Base-by-base conservation (phyloP, 1,140 invertebrate genomes). In the Drosophila lacteicornis region DNA sequence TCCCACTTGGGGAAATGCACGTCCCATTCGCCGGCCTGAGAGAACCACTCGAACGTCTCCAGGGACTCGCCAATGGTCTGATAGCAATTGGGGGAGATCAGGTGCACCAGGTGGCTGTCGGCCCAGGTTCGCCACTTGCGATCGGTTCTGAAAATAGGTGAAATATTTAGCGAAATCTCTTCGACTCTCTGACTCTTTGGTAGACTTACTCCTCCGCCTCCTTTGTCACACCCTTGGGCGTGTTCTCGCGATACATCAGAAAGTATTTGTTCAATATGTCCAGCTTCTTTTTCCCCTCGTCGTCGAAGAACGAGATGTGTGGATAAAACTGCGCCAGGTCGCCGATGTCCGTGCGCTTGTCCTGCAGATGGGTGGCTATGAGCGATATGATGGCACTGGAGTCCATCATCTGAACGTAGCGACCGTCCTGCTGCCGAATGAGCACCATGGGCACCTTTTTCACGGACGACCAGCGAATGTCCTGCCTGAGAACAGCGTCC, bases 401-500 rank as follows among this genome's bases (percentile, higher is more conserved):
- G 84, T 99, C 99, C 84, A 97, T 96, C 63, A 99, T 93, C 94
- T 98, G 97, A 94, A 96, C 95, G 90, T 96, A 95, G 92, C 95
- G 96, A 30, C 96, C 96, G 74, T 95, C 94, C 61, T 95, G 93
- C 25, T 96, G 95, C 93, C 98, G 95, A 8, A 96, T 95, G 40
- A 99, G 92, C n/a, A 99, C 91, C 90, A 99, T 98, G 1, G 99
- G 99, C 40, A 99, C 98, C 95, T 99, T 99, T 91, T 96, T 98
- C 81, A 99, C 99, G 2, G 95, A 91, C 0, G 98, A 98, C 97
- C 99, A 99, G 92, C 97, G 97, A 38, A 99, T 96, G 91, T 99
- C 96, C 80, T 96, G 96, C 40, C 97, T 94, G 0, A 98, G 94
- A 3, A 99, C 97, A 5, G 91, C 91, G 36, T 92, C 91, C 0